Conservation (phyloP, 1,140 invertebrate species). For the Orchestia grillus region DNA sequence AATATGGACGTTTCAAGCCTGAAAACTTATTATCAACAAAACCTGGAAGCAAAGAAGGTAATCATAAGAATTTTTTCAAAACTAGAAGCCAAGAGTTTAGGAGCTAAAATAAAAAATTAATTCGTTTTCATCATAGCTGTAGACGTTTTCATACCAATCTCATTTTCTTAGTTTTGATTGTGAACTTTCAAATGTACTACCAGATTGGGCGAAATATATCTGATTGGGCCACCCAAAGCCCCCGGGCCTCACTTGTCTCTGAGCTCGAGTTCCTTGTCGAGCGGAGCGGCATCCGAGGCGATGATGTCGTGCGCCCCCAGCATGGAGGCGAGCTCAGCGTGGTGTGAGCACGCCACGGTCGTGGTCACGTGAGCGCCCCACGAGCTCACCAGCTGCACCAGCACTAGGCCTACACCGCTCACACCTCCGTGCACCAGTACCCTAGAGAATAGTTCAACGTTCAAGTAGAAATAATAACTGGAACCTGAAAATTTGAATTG, state of each 20-base stretch:
- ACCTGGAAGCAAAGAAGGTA: too few relatives aligned
- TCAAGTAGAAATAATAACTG: not conserved
- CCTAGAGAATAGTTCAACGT: slow-evolving; percentile 70
- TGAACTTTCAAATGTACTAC: too few relatives aligned
- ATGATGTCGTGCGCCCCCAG: slow-evolving; percentile 76
- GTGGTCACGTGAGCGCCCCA: slow-evolving; percentile 78
- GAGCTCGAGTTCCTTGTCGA: slow-evolving; percentile 66
- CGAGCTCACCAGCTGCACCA: slow-evolving; percentile 79
- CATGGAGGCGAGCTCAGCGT: slow-evolving; percentile 74
- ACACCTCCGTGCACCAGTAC: slow-evolving; percentile 80
- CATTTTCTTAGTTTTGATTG: too few relatives aligned
- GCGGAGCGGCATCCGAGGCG: slow-evolving; percentile 70
- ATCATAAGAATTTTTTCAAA: too few relatives aligned
- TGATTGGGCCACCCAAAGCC: too few relatives aligned
- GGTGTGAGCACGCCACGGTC: slow-evolving; percentile 73
- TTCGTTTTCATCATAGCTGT: too few relatives aligned
- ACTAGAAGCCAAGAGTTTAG: too few relatives aligned
- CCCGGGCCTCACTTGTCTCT: slow-evolving; percentile 64
- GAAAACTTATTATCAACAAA: too few relatives aligned
- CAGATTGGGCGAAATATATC: too few relatives aligned
- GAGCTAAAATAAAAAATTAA: too few relatives aligned
- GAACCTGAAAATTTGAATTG: not conserved
- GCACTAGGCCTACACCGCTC: slow-evolving; percentile 80
- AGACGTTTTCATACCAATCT: too few relatives aligned
- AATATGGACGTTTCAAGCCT: too few relatives aligned